phyloP scores from a whole-genome alignment of 2,888 invertebrate species.

The Ceratothoa steindachneri region DNA sequence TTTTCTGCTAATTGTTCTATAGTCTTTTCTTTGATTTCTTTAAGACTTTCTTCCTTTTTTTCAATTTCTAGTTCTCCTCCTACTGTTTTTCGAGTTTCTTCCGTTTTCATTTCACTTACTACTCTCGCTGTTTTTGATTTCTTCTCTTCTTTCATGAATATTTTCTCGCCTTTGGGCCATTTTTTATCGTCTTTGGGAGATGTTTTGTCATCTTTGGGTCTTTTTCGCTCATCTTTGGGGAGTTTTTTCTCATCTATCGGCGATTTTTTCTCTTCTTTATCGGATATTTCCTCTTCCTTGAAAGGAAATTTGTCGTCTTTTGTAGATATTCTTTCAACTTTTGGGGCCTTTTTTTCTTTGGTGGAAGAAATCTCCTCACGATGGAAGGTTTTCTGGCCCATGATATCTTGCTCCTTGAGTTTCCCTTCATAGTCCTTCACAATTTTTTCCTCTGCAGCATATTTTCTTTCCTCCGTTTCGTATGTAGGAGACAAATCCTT shows the following conservation, averaged over 20 bases:
- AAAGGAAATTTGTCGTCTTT: conserved; percentile 16
- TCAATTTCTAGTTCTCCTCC: conserved; percentile 11
- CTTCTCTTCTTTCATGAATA: neutral
- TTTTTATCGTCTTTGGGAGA: conserved; percentile 22
- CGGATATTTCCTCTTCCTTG: conserved; percentile 13
- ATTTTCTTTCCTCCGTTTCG: conserved; percentile 46
- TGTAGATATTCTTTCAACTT: conserved; percentile 14
- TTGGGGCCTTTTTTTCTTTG: neutral
- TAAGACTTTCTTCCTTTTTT: conserved; percentile 24
- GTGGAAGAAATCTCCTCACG: conserved; percentile 4
- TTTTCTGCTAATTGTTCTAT: neutral
- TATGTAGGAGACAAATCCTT: conserved; percentile 44
- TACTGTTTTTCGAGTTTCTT: conserved; percentile 17
- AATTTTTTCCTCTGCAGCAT: conserved; percentile 46
- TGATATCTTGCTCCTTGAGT: neutral
- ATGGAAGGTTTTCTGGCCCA: neutral
- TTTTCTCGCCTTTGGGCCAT: neutral
- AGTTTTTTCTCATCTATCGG: neutral
- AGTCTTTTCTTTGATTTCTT: neutral
- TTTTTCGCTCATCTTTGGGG: conserved; percentile 11
- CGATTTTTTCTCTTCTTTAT: conserved; percentile 7
- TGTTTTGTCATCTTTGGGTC: conserved; percentile 17
- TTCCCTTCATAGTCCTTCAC: conserved; percentile 32
- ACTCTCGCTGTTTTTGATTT: conserved; percentile 5
- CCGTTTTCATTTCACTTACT: conserved; percentile 8